Evolutionary conservation across 1,140 invertebrate species (phyloP).

Genomic region (Holotrichia oblita): DNA sequence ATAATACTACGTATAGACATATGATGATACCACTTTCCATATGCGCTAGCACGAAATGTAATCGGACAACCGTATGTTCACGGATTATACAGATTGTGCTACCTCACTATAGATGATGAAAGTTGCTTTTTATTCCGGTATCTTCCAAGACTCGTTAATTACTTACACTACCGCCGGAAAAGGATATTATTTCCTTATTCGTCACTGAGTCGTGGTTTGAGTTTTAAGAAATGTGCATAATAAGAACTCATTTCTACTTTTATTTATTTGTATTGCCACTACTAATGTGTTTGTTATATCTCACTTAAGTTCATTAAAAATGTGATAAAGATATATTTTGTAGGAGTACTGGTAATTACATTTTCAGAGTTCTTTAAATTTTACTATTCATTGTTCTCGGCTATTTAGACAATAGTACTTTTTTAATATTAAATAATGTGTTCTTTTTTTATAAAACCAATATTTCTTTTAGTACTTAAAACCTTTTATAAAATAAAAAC

Average conservation of each 20-base stretch:
- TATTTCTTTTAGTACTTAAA: no score
- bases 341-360: no score
- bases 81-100: neutral
- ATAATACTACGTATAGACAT: neutral
- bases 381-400: no score
- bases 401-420: no score
- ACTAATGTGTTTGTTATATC: neutral
- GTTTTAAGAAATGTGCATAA: neutral
- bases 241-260: neutral
- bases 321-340: no score
- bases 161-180: constrained; percentile 10
- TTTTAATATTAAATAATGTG: no score
- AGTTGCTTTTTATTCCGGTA: neutral
- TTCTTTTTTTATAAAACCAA: no score
- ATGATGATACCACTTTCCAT: constrained; percentile 1
- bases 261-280: neutral
- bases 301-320: no score
- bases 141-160: neutral
- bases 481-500: no score
- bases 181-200: constrained; percentile 8
- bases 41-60: neutral
- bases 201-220: neutral
- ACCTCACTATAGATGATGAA: neutral
- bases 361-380: no score
- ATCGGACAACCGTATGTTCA: neutral